Evolutionary conservation across 2,888 invertebrate genomes (phyloP).

Genomic region (Drosophila anceps): DNA sequence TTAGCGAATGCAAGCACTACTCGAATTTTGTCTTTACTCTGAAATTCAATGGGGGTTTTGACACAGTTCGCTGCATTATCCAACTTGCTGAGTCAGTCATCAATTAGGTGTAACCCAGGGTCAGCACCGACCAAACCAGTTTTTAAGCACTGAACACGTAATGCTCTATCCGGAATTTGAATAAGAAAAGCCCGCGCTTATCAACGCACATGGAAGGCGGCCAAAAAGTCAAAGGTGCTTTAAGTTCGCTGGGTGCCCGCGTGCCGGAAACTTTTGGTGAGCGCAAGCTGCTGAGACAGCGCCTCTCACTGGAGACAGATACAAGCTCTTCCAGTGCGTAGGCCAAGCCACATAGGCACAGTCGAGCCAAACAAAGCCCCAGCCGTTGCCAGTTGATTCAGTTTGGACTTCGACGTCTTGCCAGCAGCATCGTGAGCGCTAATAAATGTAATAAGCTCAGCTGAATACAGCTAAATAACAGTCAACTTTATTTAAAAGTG

Average conservation of each 20-base stretch:
- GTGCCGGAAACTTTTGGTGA: conserved; percentile 39
- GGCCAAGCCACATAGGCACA: conserved; percentile 24
- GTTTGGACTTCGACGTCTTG: conserved; percentile 77
- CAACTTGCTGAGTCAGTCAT: conserved; percentile 41
- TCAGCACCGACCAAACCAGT: background rate
- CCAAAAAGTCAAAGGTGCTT: conserved; percentile 52
- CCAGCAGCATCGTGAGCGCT: conserved; percentile 72
- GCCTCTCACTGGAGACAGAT: conserved; percentile 32
- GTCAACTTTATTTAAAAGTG: conserved; percentile 25
- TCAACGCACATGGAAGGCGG: conserved; percentile 37
- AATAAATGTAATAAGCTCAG: conserved; percentile 47
- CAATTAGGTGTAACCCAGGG: conserved; percentile 25
- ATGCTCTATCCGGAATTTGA: background rate
- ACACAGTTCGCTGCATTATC: conserved; percentile 9
- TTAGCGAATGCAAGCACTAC: conserved; percentile 31
- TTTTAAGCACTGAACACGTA: conserved; percentile 4
- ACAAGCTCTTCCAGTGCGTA: conserved; percentile 62
- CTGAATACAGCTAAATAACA: conserved; percentile 18
- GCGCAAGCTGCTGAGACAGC: conserved; percentile 49
- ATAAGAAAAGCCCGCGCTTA: conserved; percentile 43
- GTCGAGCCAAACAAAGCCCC: conserved; percentile 22
- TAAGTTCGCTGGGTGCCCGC: conserved; percentile 32
- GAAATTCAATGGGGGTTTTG: background rate
- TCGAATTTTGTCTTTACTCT: background rate
- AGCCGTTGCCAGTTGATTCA: conserved; percentile 18